Evolutionary conservation across 2,113 vertebrate genomes (phyloP).

Genomic region (Rhea pennata): DNA sequence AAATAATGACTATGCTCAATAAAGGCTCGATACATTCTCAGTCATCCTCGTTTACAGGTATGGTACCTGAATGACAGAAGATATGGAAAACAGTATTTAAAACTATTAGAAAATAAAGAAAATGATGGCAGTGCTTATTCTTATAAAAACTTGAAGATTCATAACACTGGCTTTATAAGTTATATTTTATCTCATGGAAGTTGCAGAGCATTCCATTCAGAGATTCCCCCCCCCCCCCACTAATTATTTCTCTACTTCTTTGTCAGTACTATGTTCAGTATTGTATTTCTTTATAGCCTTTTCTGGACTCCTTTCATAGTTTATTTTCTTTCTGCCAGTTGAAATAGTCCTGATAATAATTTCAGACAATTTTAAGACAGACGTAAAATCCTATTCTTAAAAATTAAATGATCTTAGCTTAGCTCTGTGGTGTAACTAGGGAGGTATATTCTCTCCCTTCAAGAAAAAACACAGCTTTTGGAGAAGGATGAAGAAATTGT

Average conservation of each 20-base stretch:
- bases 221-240: neutral
- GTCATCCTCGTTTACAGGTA: constrained; percentile 97
- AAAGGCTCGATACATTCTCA: constrained; percentile 99
- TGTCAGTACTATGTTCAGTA: neutral
- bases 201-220: neutral
- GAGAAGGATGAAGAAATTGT: neutral
- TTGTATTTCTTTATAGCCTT: neutral
- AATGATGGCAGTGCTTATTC: neutral
- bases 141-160: neutral
- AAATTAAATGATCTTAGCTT: neutral
- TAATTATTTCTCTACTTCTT: neutral
- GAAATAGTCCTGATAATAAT: neutral
- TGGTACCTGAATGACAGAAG: constrained; percentile 6
- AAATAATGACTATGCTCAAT: constrained; percentile 99
- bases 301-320: neutral
- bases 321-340: neutral
- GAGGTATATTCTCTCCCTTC: neutral
- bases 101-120: neutral
- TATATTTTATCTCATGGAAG: neutral
- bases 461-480: neutral
- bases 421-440: neutral
- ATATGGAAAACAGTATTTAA: neutral
- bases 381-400: neutral
- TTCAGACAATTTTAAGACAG: neutral
- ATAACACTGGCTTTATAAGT: neutral